Evolutionary conservation across 2,797 vertebrate species (phyloP).

Genomic region (Thamnophis elegans): DNA sequence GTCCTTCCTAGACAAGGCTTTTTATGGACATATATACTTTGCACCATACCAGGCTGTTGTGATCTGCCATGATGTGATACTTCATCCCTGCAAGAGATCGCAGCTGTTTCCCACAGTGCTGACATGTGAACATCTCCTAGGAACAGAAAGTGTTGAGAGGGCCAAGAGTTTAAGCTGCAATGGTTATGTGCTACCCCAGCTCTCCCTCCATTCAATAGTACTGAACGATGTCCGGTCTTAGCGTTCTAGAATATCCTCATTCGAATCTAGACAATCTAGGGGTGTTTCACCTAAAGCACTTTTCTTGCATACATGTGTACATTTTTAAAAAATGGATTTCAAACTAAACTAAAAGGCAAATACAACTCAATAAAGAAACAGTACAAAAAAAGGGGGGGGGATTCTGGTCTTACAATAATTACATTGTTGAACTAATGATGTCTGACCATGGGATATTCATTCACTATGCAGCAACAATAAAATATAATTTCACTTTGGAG

Average conservation of each 20-base stretch:
- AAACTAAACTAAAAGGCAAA: not conserved
- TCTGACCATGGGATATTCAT: not conserved
- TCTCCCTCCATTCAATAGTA: not conserved
- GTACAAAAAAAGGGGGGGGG: not conserved
- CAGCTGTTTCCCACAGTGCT: slow-evolving; percentile 91
- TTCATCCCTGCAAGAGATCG: slow-evolving; percentile 94
- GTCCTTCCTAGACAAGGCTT: not conserved
- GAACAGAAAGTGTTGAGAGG: slow-evolving; percentile 19
- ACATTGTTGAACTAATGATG: not conserved
- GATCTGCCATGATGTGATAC: slow-evolving; percentile 95
- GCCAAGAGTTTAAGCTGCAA: not conserved
- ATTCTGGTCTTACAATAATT: not conserved
- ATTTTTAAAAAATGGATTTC: not conserved
- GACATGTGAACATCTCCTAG: slow-evolving; percentile 88
- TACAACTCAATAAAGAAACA: not conserved
- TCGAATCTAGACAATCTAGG: not conserved
- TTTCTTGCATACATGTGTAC: not conserved
- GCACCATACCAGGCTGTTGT: slow-evolving; percentile 84
- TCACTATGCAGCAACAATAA: not conserved
- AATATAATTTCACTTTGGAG: not conserved
- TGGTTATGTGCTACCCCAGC: not conserved
- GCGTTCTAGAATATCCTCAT: not conserved
- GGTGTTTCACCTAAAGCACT: not conserved
- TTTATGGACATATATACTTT: not conserved
- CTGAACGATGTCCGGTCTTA: not conserved